Percentiles rank a stretch among this genome's conserved stretches.
Conservation (phyloP, 2,888 invertebrate genomes). For the Nasonovia ribisnigri region DNA sequence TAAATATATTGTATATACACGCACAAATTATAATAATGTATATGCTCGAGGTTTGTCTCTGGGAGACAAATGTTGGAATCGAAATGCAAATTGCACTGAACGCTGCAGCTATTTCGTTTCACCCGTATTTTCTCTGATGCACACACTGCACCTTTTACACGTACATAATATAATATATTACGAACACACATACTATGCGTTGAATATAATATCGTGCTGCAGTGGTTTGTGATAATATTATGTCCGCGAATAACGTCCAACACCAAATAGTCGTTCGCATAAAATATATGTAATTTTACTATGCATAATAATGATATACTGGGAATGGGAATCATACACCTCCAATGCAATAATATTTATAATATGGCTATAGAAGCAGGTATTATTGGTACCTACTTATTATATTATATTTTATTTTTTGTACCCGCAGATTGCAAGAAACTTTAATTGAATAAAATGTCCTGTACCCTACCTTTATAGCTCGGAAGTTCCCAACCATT, state of each 20-base stretch:
- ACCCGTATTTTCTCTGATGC: not conserved
- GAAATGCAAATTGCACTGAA: conserved; percentile 5
- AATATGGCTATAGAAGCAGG: not conserved
- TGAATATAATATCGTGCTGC: not conserved
- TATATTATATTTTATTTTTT: no score
- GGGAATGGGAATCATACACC: not conserved
- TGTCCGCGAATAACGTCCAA: not conserved
- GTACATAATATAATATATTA: not conserved
- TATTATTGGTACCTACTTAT: not conserved
- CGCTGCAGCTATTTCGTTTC: not conserved
- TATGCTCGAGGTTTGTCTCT: conserved; percentile 28
- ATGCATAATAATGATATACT: not conserved
- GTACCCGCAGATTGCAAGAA: not conserved
- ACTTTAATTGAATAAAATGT: not conserved
- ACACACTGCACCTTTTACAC: not conserved
- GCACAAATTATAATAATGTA: conserved; percentile 1
- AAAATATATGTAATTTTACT: not conserved
- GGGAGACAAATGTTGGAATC: conserved; percentile 40
- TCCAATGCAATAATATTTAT: not conserved
- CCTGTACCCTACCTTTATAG: not conserved
- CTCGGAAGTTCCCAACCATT: not conserved
- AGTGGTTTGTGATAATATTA: not conserved
- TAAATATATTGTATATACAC: not conserved
- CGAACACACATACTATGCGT: not conserved
- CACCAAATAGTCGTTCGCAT: not conserved